Evolutionary conservation across 2,888 invertebrate species (phyloP), one percentile per base, ranked within the genome.

Genomic region (Neria commutata): DNA sequence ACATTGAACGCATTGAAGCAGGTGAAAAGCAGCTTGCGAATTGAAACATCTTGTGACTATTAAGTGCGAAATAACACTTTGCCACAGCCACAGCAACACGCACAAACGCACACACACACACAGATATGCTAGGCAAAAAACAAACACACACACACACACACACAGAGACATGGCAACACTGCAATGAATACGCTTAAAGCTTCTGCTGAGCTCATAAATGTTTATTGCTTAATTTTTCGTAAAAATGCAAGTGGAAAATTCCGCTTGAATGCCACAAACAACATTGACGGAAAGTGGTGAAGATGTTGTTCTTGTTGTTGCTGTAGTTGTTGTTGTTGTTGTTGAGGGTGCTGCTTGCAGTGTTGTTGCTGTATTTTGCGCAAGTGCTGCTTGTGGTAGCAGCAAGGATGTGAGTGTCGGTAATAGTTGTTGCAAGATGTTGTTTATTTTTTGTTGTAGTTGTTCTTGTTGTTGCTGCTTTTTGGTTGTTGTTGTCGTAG

Each of bases 41-140:
- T 67, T 65, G 66, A 66, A 71, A 72, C 72, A 71, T 71, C 69
- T 69, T 70, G 67, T 56, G 61, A 64, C 69, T 68, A 70, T 71
- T 69, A 68, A 68, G 70, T 70, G 71, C 62, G 65, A 71, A 71
- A 67, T 64, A 63, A 64, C 62, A 65, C 60, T 60, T 60, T 54
- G 45, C n/a, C n/a, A n/a, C n/a, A n/a, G n/a, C n/a, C n/a, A n/a
- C n/a, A n/a, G n/a, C n/a, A n/a, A n/a, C n/a, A n/a, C n/a, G n/a
- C n/a, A n/a, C n/a, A n/a, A n/a, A n/a, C n/a, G n/a, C 54, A 17
- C 45, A 40, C 55, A 45, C 54, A 58, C 45, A 53, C 11, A 29
- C 53, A 45, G 3, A 29, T 25, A 26, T 19, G 29, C 45, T 8
- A 40, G 16, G 23, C 17, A 17, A 24, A 23, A 8, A 26, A 48